These are phyloP conservation scores for Drosophila nigricruria DNA, from an alignment of 2,888 invertebrate species.

Conservation along the genomic window DNA sequence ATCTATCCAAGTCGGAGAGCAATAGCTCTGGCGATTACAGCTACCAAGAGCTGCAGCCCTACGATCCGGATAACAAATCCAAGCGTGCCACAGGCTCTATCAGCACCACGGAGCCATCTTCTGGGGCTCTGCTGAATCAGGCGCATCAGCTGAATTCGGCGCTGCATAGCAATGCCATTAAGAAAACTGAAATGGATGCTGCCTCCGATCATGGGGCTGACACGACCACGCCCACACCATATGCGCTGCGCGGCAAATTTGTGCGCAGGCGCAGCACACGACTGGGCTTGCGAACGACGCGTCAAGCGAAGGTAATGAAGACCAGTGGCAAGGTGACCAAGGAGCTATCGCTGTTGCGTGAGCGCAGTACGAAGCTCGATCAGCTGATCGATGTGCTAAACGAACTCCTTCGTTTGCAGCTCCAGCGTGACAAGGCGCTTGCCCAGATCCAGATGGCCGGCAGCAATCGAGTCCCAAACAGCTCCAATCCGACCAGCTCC, in stretches of 20 bases:
- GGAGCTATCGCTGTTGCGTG: conserved; percentile 22
- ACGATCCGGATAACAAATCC: conserved; percentile 49
- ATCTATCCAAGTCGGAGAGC: conserved; percentile 34
- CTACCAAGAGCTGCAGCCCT: conserved; percentile 52
- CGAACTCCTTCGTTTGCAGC: conserved; percentile 65
- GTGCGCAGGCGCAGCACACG: conserved; percentile 57
- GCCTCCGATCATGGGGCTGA: conserved; percentile 12
- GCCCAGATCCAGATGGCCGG: not conserved
- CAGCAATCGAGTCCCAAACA: not conserved
- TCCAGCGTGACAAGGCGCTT: conserved; percentile 45
- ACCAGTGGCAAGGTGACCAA: conserved; percentile 1
- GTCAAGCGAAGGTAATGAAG: conserved; percentile 43
- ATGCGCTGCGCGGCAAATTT: conserved; percentile 78
- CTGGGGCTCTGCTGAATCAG: conserved; percentile 2
- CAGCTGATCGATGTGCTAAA: conserved; percentile 75
- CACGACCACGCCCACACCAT: conserved; percentile 55
- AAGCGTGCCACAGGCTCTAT: conserved; percentile 45
- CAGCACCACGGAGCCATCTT: conserved; percentile 25
- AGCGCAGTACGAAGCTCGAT: conserved; percentile 68
- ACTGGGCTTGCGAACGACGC: conserved; percentile 42
- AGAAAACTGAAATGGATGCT: not conserved
- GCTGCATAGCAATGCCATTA: conserved; percentile 25
- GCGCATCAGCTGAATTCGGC: conserved; percentile 38
- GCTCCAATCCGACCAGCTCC: conserved; percentile 2
- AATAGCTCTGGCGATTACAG: conserved; percentile 38